A percentile compares a stretch with the other conserved stretches of the same genome.
Evolutionary conservation across 2,888 invertebrate genomes (phyloP).

Genomic region (Epicampocera succincta): DNA sequence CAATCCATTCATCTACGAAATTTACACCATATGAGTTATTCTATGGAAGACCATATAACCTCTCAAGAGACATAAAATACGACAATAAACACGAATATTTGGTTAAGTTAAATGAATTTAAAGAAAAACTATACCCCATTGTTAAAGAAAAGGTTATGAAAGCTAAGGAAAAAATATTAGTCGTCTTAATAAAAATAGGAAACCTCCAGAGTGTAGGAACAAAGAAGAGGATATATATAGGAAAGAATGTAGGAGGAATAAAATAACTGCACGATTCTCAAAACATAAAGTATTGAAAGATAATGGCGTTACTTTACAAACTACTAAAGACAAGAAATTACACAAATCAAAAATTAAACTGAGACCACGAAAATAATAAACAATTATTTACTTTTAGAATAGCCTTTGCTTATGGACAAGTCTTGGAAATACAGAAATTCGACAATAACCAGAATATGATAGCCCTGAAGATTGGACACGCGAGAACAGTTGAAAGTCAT

Average conservation of each 20-base stretch:
- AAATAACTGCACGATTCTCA: not conserved
- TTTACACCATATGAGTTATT: too few species aligned
- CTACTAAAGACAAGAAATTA: slow-evolving; percentile 15
- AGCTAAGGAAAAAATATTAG: not conserved
- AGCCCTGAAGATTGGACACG: slow-evolving; percentile 7
- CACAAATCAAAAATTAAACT: slow-evolving; percentile 15
- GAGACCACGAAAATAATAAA: not conserved
- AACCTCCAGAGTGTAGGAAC: slow-evolving; percentile 11
- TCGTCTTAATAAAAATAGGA: not conserved
- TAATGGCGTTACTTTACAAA: not conserved
- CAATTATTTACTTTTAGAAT: not conserved
- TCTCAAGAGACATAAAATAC: not conserved
- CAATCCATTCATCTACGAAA: slow-evolving; percentile 29
- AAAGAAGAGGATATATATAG: not conserved
- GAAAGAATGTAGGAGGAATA: slow-evolving; percentile 3
- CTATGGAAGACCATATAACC: not conserved
- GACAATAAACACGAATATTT: not conserved
- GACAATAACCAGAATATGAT: not conserved
- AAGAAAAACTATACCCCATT: not conserved
- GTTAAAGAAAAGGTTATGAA: slow-evolving; percentile 5
- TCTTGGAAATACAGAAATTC: too few species aligned
- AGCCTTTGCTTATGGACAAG: slow-evolving; percentile 5
- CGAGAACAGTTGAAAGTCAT: not conserved
- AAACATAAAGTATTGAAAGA: slow-evolving; percentile 12
- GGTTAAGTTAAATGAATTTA: not conserved